Percentiles rank a stretch among this genome's conserved stretches.
Conservation (phyloP, 30 jellyfish, hydroid and myxozoan species). For the Hydractinia echinata region DNA sequence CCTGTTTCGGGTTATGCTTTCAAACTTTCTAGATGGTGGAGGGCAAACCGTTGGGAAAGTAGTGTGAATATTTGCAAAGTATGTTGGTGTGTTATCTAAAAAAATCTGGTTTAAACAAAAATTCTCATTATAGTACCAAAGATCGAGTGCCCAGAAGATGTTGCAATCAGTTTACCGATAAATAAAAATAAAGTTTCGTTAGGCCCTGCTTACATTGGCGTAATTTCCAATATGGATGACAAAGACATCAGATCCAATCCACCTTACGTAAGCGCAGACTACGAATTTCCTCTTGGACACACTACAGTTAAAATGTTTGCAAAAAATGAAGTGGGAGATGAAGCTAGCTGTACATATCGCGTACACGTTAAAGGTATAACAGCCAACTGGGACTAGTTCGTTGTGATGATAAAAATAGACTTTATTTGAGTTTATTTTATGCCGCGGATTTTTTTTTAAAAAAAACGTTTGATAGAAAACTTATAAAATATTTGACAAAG, state of each 20-base stretch:
- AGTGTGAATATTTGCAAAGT: too few relatives aligned
- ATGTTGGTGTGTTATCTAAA: too few relatives aligned
- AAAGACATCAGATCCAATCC: neutral
- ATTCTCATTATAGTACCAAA: conserved; percentile 34
- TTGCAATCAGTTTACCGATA: conserved; percentile 23
- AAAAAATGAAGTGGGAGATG: conserved; percentile 45
- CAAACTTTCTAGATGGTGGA: too few relatives aligned
- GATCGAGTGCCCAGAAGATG: conserved; percentile 52
- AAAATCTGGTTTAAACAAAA: too few relatives aligned
- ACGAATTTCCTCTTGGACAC: neutral
- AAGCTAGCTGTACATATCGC: conserved; percentile 43
- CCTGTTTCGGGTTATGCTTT: too few relatives aligned
- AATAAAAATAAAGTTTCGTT: conserved; percentile 35
- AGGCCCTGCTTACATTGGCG: neutral
- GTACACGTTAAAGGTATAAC: conserved; percentile 42
- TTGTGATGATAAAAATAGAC: too few relatives aligned
- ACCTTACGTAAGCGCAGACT: neutral
- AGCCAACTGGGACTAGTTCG: too few relatives aligned
- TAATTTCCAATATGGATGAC: neutral
- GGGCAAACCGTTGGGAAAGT: too few relatives aligned
- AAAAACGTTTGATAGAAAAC: too few relatives aligned
- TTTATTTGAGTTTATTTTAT: too few relatives aligned
- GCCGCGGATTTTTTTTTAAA: too few relatives aligned
- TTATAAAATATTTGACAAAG: too few relatives aligned
- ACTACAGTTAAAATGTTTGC: conserved; percentile 37